Evolutionary conservation across 1,140 invertebrate species (phyloP).

Genomic region (Asbolus verrucosus): DNA sequence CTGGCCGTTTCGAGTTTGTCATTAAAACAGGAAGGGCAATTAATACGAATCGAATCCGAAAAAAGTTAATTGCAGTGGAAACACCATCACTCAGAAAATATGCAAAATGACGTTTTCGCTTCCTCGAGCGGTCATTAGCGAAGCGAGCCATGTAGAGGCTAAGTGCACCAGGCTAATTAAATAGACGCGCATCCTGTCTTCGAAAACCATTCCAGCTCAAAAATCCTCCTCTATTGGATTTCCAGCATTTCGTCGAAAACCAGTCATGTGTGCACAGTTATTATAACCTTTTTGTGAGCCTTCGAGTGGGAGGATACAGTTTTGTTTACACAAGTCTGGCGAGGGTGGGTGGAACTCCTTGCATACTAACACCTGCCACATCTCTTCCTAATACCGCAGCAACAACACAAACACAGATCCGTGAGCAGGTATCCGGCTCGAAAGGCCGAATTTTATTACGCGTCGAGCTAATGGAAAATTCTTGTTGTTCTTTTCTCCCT

Average conservation of each 20-base stretch:
- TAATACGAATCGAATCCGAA: neutral
- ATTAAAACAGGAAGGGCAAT: neutral
- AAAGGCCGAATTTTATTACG: neutral
- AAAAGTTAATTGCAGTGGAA: neutral
- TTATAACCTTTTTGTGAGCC: slow-evolving; percentile 21
- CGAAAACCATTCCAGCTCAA: too few relatives aligned
- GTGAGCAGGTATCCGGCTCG: neutral
- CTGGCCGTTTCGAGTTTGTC: neutral
- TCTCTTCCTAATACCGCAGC: neutral
- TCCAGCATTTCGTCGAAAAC: neutral
- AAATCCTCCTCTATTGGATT: slow-evolving; percentile 6
- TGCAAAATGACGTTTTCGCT: neutral
- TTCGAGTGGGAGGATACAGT: slow-evolving; percentile 28
- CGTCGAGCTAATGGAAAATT: neutral
- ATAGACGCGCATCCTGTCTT: too few relatives aligned
- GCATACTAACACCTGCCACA: slow-evolving; percentile 25
- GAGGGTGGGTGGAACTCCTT: slow-evolving; percentile 20
- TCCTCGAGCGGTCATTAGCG: neutral
- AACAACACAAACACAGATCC: neutral
- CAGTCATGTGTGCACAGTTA: slow-evolving; percentile 36
- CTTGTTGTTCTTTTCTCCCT: too few relatives aligned
- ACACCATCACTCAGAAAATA: neutral
- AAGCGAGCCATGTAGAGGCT: too few relatives aligned
- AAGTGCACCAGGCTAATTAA: too few relatives aligned
- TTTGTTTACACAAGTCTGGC: slow-evolving; percentile 27